Evolutionary conservation across 2,888 invertebrate species (phyloP), one percentile per base, ranked within the genome.

Genomic region (Micropterix aruncella): DNA sequence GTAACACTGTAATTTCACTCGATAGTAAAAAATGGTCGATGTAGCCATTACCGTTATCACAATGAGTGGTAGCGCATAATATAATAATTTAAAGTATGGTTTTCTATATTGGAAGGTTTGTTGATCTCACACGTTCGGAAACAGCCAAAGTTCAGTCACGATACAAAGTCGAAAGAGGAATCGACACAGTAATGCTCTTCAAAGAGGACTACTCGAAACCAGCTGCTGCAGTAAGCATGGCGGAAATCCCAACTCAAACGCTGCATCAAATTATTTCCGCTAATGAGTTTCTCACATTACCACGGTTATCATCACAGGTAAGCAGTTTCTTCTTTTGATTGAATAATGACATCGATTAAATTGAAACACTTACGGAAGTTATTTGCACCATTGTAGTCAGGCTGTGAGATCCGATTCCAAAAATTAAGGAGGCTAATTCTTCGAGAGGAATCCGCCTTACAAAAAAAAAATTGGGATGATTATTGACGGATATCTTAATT

Each of bases 281-380:
- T 40, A 93, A 96, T 67, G 88, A 89, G 62, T 89, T 86, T 66
- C 73, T 96, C 44, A 79, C 84, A 18, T 65, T 96, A 52, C 95
- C 95, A 0, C 69, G 95, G 44, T 70, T 96, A 3, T 93, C 93
- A 0, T 93, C 93, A n/a, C 94, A 94, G 74, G 88, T 80, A 52
- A n/a, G n/a, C n/a, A n/a, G n/a, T n/a, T n/a, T 66, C 73, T 55
- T 48, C 65, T 2, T 65, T 65, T 51, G 62, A 61, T 54, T 55
- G 48, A 16, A 42, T 19, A 12, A 42, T 19, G 9, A 38, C 14
- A 39, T 15, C n/a, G n/a, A 39, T n/a, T n/a, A n/a, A n/a, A n/a
- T n/a, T n/a, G 18, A 12, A 7, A 41, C n/a, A 17, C 41, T 17
- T 27, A 40, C 2, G 19, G n/a, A 37, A 17, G 36, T 9, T 12